Evolutionary conservation across 2,797 vertebrate species (phyloP), one percentile per base, ranked within the genome.

Genomic region (Sebastes melanostomus): DNA sequence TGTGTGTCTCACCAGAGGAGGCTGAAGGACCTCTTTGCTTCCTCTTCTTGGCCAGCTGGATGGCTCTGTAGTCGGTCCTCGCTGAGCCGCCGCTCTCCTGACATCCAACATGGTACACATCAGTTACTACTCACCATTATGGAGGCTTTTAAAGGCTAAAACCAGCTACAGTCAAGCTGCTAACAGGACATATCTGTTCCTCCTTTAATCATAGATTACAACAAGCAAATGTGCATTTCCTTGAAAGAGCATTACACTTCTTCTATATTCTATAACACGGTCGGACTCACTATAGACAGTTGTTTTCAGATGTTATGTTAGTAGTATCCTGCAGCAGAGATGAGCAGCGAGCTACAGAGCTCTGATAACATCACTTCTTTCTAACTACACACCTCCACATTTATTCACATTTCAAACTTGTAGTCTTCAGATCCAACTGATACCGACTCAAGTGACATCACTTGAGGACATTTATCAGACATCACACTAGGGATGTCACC

Each of bases 1-100:
- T 3, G 4, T 7, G 38, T 8, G 30, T 56, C 11, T 83, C 82
- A 96, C 95, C 94, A 29, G 92, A 75, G 55, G 83, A 84, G 38
- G 82, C 56, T 2, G 86, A 84, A 4, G 95, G 91, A 71, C 95
- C 95, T 91, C 94, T 97, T 83, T 97, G 97, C 92, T 98, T 98
- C 91, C 94, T 98, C 90, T 96, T 96, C 94, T 99, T 98, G 84
- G 96, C 98, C 86, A 99, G 94, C 85, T 98, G 98, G 91, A 99
- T 97, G 78, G 98, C 98, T 94, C 97, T 97, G 94, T 98, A 99
- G 93, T 99, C 98, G 2, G 98, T 99, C 92, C 98, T 95, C 0
- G 98, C 98, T 66, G 98, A 99, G 69, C 98, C 98, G 74, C 97
- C 95, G 79, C 97, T 97, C 82, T 98, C 98, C 98, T 99, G 79